Conservation (phyloP, 2,797 vertebrate species). For the Lepidocolaptes lacrymiger region DNA sequence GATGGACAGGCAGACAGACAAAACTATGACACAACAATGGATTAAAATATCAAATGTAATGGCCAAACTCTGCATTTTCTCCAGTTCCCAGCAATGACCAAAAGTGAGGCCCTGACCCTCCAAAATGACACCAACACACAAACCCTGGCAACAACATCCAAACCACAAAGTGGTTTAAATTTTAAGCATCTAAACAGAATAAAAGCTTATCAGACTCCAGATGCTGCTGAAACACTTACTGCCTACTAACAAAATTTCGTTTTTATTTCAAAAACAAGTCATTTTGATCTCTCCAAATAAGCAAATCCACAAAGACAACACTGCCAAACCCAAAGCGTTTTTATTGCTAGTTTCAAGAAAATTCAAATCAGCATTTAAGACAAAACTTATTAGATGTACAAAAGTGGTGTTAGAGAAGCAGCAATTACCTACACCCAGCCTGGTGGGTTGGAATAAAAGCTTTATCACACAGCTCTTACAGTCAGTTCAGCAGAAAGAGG, state of each 20-base stretch:
- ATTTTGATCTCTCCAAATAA: background rate
- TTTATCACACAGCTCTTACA: background rate
- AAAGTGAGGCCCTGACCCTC: background rate
- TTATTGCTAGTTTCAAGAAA: background rate
- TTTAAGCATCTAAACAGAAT: background rate
- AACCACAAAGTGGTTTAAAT: background rate
- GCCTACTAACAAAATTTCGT: background rate
- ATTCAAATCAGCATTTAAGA: background rate
- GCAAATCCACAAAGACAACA: background rate
- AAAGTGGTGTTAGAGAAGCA: background rate
- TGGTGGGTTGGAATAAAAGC: background rate
- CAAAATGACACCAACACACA: background rate
- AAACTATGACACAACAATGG: background rate
- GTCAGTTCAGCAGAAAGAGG: background rate
- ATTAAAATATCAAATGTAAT: fast-evolving
- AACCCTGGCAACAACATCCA: background rate
- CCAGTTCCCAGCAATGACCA: background rate
- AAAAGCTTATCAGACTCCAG: background rate
- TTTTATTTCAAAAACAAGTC: background rate
- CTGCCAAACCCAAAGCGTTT: background rate
- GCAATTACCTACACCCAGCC: background rate
- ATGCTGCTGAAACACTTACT: background rate
- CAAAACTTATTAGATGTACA: background rate
- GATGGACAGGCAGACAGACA: background rate
- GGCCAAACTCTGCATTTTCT: background rate